Evolutionary conservation across 2,888 invertebrate species (phyloP).

Genomic region (Hemithea aestivaria): DNA sequence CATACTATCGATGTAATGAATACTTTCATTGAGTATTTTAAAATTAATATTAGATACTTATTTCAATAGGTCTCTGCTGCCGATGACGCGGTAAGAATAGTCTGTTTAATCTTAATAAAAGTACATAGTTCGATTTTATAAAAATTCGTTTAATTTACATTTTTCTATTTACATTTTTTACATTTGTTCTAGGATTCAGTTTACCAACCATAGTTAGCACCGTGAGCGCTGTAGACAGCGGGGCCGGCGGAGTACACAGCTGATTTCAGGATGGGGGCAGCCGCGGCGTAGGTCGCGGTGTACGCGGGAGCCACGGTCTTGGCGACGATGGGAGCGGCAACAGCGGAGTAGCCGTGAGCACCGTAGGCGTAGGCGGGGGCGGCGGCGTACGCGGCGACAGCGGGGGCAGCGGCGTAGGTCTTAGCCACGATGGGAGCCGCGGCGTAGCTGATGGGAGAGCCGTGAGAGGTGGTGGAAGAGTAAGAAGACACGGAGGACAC

Average conservation of each 20-base stretch:
- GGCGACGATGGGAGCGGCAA: constrained; percentile 40
- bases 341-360: constrained; percentile 44
- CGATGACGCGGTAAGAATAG: too few species aligned
- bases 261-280: constrained; percentile 57
- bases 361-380: constrained; percentile 48
- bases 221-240: constrained; percentile 81
- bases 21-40: too few species aligned
- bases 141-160: constrained; percentile 44
- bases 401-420: constrained; percentile 39
- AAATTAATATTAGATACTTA: too few species aligned
- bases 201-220: constrained; percentile 83
- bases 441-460: constrained; percentile 52
- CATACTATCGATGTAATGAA: too few species aligned
- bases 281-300: constrained; percentile 48
- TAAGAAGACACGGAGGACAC: constrained; percentile 49
- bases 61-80: too few species aligned
- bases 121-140: constrained; percentile 26
- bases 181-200: constrained; percentile 43
- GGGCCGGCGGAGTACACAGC: constrained; percentile 79
- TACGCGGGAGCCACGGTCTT: constrained; percentile 38
- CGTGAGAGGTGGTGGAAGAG: constrained; percentile 48
- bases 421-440: constrained; percentile 49
- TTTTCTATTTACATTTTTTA: constrained; percentile 44
- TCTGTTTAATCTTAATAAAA: background rate
- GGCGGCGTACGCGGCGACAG: constrained; percentile 41